phyloP scores from a whole-genome alignment of 2,888 invertebrate species.

The Fragum sueziense region DNA sequence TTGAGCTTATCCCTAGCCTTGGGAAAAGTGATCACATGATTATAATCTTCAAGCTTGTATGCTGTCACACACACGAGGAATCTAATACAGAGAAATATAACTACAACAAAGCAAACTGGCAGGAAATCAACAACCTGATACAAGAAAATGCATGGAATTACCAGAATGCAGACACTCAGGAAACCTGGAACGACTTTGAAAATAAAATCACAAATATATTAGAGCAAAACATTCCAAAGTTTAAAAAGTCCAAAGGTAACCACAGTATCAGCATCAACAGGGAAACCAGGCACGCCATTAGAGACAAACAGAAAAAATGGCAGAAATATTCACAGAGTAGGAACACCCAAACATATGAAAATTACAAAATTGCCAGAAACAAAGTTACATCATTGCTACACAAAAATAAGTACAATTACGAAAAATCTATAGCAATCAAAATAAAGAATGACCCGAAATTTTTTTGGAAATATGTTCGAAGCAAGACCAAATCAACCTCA shows the following conservation, averaged over 20 bases:
- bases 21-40: too few species aligned
- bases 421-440: not conserved
- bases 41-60: too few species aligned
- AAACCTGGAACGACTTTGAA: not conserved
- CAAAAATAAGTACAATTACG: not conserved
- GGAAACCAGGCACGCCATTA: too few species aligned
- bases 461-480: not conserved
- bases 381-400: not conserved
- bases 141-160: too few species aligned
- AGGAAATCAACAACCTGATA: too few species aligned
- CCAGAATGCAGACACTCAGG: not conserved
- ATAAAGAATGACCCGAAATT: not conserved
- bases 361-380: conserved; percentile 16
- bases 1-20: too few species aligned
- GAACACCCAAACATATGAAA: not conserved
- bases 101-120: too few species aligned
- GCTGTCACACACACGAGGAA: too few species aligned
- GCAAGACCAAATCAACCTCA: not conserved
- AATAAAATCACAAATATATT: not conserved
- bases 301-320: not conserved
- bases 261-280: too few species aligned
- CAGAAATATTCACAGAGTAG: not conserved
- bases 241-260: not conserved
- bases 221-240: not conserved
- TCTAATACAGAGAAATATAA: too few species aligned